Conservation (phyloP, 2,797 vertebrate species). For the Clarias platycephalus region DNA sequence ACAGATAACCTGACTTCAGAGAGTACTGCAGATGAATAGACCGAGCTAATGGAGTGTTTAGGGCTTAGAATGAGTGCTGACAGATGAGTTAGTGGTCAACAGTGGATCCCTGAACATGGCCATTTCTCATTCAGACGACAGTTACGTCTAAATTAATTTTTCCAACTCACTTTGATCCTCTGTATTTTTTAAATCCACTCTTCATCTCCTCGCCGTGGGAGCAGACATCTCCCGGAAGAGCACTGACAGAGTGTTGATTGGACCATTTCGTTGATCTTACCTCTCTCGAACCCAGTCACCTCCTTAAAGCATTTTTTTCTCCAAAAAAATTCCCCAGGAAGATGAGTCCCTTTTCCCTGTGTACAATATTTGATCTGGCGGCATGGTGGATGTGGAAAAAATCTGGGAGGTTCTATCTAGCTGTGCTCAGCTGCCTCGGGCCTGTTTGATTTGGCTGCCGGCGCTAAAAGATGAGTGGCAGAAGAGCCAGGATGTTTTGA, state of each 20-base stretch:
- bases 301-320: not conserved
- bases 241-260: slow-evolving; percentile 69
- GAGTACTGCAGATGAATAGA: slow-evolving; percentile 16
- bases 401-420: slow-evolving; percentile 69
- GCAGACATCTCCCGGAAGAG: slow-evolving; percentile 63
- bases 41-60: slow-evolving; percentile 36
- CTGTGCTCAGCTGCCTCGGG: slow-evolving; percentile 70
- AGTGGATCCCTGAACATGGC: slow-evolving; percentile 9
- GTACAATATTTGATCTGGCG: slow-evolving; percentile 79
- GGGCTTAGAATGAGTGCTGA: slow-evolving; percentile 24
- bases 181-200: not conserved
- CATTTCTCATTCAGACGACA: slow-evolving; percentile 18
- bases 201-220: slow-evolving; percentile 50
- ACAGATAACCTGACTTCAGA: slow-evolving; percentile 23
- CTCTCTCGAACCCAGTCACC: slow-evolving; percentile 9
- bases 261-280: slow-evolving; percentile 67
- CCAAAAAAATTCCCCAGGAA: slow-evolving; percentile 31
- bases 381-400: slow-evolving; percentile 75
- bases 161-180: slow-evolving; percentile 18
- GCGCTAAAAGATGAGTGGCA: slow-evolving; percentile 77
- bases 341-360: slow-evolving; percentile 14
- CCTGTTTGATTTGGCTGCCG: slow-evolving; percentile 80
- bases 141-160: slow-evolving; percentile 20
- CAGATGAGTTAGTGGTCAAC: slow-evolving; percentile 36
- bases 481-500: slow-evolving; percentile 63